A percentile compares a stretch with the other conserved stretches of the same genome.
Evolutionary conservation across 2,888 invertebrate genomes (phyloP).

Genomic region (Rhagonycha lutea): DNA sequence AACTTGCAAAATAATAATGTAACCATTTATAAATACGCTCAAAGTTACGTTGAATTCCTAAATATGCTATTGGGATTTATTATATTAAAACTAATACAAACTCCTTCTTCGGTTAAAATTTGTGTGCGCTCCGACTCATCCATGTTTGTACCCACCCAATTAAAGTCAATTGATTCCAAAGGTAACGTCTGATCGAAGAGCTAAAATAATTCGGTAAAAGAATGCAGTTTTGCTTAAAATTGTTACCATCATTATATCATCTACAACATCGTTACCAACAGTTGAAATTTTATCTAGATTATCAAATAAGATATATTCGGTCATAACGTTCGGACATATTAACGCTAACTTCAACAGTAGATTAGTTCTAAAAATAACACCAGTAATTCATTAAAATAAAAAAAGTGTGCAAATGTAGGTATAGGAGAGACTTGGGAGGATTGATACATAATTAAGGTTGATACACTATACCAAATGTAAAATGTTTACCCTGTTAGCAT

Average conservation of each 20-base stretch:
- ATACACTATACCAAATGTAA: no score
- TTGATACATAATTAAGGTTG: no score
- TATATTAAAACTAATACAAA: conserved; percentile 16
- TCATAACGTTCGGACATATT: background rate
- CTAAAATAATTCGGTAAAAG: background rate
- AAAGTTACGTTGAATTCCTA: background rate
- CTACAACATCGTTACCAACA: background rate
- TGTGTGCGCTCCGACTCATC: background rate
- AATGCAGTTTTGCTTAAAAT: background rate
- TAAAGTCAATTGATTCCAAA: background rate
- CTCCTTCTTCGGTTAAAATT: conserved; percentile 4
- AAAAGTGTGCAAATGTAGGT: no score
- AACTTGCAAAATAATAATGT: background rate
- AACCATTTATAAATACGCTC: background rate
- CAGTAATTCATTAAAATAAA: no score
- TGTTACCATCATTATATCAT: background rate
- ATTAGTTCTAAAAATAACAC: background rate
- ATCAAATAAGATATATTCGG: background rate
- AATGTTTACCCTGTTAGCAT: no score
- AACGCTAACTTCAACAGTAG: background rate
- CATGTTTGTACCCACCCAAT: background rate
- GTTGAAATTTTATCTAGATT: background rate
- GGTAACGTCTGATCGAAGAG: background rate
- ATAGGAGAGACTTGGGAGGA: no score
- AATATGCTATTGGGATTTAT: conserved; percentile 3